phyloP scores from a whole-genome alignment of 2,797 vertebrate genomes.

The Scomberomorus guttatus region DNA sequence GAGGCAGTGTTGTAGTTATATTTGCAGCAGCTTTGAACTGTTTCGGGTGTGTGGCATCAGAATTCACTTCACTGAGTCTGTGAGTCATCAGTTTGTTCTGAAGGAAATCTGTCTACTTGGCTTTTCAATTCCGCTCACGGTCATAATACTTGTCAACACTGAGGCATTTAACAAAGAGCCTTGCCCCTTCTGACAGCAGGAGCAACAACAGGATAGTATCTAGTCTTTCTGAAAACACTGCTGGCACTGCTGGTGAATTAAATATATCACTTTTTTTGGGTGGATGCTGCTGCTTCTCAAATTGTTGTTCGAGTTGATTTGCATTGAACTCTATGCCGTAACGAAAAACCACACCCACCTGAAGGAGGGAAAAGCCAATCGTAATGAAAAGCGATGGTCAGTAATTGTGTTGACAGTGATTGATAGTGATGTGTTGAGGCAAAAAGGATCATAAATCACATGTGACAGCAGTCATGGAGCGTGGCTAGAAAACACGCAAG shows the following conservation, averaged over 20 bases:
- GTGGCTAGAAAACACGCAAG: slow-evolving; percentile 55
- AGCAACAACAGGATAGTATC: slow-evolving; percentile 50
- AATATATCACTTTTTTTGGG: slow-evolving; percentile 27
- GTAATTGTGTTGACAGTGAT: slow-evolving; percentile 75
- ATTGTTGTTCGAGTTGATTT: slow-evolving; percentile 9
- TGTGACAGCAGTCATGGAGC: slow-evolving; percentile 72
- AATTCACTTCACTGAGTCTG: slow-evolving; percentile 47
- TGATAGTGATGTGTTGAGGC: slow-evolving; percentile 70
- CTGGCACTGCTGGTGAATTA: slow-evolving; percentile 30
- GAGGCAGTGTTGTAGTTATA: slow-evolving; percentile 33
- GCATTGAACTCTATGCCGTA: background rate
- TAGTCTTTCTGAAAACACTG: slow-evolving; percentile 37
- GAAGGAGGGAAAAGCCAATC: slow-evolving; percentile 18
- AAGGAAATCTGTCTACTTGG: slow-evolving; percentile 67
- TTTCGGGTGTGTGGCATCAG: slow-evolving; percentile 53
- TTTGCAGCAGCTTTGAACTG: slow-evolving; percentile 52
- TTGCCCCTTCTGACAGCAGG: slow-evolving; percentile 57
- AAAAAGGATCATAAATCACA: slow-evolving; percentile 80
- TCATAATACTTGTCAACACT: slow-evolving; percentile 66
- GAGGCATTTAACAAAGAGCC: slow-evolving; percentile 61
- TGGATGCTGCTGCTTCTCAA: slow-evolving; percentile 25
- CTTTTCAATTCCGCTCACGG: slow-evolving; percentile 64
- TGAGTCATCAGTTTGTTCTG: slow-evolving; percentile 62
- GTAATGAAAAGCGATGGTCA: slow-evolving; percentile 44
- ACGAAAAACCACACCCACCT: slow-evolving; percentile 24